Evolutionary conservation across 2,113 vertebrate species (phyloP).

Genomic region (Aegithalos caudatus): DNA sequence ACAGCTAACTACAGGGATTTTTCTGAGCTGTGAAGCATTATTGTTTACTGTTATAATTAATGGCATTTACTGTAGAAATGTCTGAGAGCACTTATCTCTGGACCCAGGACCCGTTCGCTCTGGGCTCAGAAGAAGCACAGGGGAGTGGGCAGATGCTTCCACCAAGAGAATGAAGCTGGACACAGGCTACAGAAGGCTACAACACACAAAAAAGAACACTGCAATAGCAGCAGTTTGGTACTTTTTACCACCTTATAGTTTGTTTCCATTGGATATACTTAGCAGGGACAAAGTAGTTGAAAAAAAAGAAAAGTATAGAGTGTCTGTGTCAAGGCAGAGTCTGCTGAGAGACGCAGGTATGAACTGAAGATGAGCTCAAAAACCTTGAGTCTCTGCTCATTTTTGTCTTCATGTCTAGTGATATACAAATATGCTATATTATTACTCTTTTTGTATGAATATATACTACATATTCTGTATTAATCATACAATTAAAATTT

Average conservation of each 20-base stretch:
- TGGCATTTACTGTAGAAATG: background rate
- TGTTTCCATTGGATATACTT: background rate
- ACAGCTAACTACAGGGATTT: background rate
- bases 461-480: background rate
- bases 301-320: background rate
- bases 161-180: background rate
- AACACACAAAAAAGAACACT: background rate
- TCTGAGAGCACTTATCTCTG: background rate
- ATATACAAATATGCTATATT: background rate
- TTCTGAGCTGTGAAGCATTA: background rate
- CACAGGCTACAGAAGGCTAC: background rate
- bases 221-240: background rate
- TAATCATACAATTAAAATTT: background rate
- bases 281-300: background rate
- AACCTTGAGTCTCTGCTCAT: background rate
- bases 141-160: background rate
- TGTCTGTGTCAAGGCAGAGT: background rate
- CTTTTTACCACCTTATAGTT: background rate
- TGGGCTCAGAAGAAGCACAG: background rate
- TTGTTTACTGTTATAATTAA: background rate
- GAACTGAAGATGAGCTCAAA: background rate
- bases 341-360: background rate
- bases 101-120: background rate
- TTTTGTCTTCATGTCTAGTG: background rate
- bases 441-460: background rate